These are phyloP conservation scores for Amazona guildingii DNA, from an alignment of 2,113 vertebrate species.

Conservation along the genomic window DNA sequence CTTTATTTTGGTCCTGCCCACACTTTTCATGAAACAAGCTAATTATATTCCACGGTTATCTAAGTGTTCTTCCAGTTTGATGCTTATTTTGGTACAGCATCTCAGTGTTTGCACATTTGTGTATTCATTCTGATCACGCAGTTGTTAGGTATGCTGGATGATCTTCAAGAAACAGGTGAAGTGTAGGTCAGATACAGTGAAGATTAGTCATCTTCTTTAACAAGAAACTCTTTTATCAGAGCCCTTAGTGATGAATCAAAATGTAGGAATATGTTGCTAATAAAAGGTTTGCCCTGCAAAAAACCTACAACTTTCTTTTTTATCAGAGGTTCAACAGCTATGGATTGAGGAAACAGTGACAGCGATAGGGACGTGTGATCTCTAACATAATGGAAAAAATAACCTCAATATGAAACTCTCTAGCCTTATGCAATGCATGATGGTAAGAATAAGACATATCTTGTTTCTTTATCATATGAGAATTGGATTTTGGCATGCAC, in stretches of 20 bases:
- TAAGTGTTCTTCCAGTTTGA: neutral
- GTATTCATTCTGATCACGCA: neutral
- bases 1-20: neutral
- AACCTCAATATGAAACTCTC: neutral
- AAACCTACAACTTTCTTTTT: fast-evolving
- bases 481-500: neutral
- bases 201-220: neutral
- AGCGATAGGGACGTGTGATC: neutral
- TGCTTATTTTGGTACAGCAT: neutral
- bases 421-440: neutral
- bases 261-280: neutral
- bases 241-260: neutral
- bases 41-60: neutral
- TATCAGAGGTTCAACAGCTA: neutral
- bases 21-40: neutral
- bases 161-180: neutral
- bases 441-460: neutral
- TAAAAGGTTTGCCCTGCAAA: neutral
- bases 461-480: neutral
- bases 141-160: neutral
- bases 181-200: neutral
- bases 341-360: fast-evolving
- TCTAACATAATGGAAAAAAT: neutral
- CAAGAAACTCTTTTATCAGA: neutral
- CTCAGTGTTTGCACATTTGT: neutral